Conservation (phyloP, 1,140 invertebrate genomes). For the Calosoma granatense region DNA sequence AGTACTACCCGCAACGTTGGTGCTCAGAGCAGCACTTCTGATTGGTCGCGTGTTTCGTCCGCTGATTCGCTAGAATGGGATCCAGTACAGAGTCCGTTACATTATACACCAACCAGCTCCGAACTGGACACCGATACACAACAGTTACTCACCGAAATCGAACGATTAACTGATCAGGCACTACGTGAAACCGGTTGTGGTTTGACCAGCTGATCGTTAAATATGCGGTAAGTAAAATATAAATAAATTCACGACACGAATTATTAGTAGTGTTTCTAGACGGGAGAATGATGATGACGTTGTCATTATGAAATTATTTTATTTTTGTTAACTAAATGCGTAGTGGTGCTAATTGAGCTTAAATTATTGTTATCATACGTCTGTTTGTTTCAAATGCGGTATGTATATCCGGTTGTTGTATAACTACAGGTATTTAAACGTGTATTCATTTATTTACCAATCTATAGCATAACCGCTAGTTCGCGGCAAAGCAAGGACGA, state of each 20-base stretch:
- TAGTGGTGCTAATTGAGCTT: not conserved
- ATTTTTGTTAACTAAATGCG: not conserved
- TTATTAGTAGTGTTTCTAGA: no score
- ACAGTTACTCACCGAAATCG: conserved; percentile 41
- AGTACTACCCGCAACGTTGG: conserved; percentile 15
- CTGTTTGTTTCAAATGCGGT: no score
- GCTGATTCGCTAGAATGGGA: conserved; percentile 47
- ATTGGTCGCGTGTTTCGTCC: conserved; percentile 42
- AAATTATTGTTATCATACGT: not conserved
- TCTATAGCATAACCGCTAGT: no score
- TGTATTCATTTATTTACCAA: no score
- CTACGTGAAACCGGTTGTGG: conserved; percentile 39
- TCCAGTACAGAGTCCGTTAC: conserved; percentile 35
- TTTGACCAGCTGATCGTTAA: conserved; percentile 25
- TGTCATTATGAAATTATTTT: no score
- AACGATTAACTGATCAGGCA: conserved; percentile 40
- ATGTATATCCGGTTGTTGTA: no score
- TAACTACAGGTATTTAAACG: no score
- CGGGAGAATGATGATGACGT: no score
- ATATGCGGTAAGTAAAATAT: not conserved
- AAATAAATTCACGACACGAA: no score
- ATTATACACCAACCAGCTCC: conserved; percentile 25
- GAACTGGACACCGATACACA: conserved; percentile 43
- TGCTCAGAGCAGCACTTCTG: conserved; percentile 26
- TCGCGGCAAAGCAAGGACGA: no score